Base-by-base conservation (phyloP, 1,140 invertebrate genomes). In the Hydropsyche tenuis region DNA sequence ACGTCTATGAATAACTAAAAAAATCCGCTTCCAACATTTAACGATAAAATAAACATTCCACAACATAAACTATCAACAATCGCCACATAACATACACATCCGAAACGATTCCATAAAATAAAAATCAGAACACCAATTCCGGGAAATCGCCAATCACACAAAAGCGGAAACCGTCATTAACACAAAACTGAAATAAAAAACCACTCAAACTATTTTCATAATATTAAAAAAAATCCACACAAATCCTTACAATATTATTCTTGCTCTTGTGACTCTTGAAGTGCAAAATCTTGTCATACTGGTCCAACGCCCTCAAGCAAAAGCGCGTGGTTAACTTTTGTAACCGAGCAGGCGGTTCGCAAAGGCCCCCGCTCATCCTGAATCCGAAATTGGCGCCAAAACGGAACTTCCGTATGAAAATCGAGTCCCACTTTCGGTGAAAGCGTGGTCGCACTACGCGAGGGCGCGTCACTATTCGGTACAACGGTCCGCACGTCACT, bases 281-380 rank as follows among this genome's bases (percentile, higher is more conserved):
- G 74, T 86, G 83, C 43, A 89, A 81, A 68, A 89, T 81, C 77
- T 86, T 86, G 74, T 88, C 87, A 79, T 89, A 89, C 78, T 88
- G 88, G 60, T 88, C 85, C 14, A 88, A 84, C 60, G 88, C 88
- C 30, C 87, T 79, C 73, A 88, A 79, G 80, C 87, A 89, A 45
- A 89, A 81, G 73, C 88, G 82, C 68, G 85, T 86, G 23, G 87
- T 88, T 64, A 89, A 84, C 65, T 87, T 85, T 77, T 86, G 84
- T 81, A 85, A 82, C 72, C 83, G 80, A 18, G 84, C 80, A 71
- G 87, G 85, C 3, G 56, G 48, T 62, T 77, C 73, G 51, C 76
- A 77, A 16, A 77, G 18, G 22, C 66, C 48, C 0, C 68, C 51
- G 25, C 72, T 77, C 76, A 77, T 76, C n/a, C 3, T 74, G 14